Base-by-base conservation (phyloP, 2,113 vertebrate species). In the Cephalopholis sonnerati region DNA sequence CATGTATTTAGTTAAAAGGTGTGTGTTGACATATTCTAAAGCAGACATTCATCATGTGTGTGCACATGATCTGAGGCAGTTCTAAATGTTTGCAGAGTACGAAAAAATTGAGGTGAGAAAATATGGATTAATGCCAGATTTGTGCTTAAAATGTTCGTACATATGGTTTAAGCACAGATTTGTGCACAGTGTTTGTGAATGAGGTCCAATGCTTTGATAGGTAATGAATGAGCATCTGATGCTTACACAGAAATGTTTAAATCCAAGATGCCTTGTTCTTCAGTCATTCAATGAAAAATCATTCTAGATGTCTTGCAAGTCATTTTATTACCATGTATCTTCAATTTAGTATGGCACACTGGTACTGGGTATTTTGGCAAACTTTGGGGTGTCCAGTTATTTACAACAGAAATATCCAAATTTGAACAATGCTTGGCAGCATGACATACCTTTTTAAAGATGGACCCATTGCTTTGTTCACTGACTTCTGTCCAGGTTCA, bases 401-500 rank as follows among this genome's bases (percentile, higher is more conserved):
- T 80, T 53, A 13, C 1, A 32, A 1, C 18, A 16, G 41, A 71
- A 3, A 51, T 51, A 12, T 66, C 12, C n/a, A 54, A 59, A 48
- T 22, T 51, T 46, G 25, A 85, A 66, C 46, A 57, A 77, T 77
- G 59, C 15, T 68, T 78, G 84, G 63, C 72, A 75, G 68, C 41
- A 15, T 57, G 39, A 36, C 22, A 25, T 9, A 2, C 2, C 16
- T 79, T 69, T 46, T 5, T 20, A 11, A 77, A 29, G 53, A 58
- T 58, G 27, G 8, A 74, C 62, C 17, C 36, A 16, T 20, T 29
- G 36, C 17, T 82, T 12, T 29, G 36, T 78, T 50, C 41, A 13
- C 58, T 71, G 59, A 44, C 54, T 39, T 50, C 7, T 0, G 16
- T 81, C 63, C 82, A 77, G 57, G 50, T 58, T 68, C 75, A 51